Percentiles rank a stretch among this genome's conserved stretches.
Conservation (phyloP, 2,888 invertebrate species). For the Gandaritis pyraliata region DNA sequence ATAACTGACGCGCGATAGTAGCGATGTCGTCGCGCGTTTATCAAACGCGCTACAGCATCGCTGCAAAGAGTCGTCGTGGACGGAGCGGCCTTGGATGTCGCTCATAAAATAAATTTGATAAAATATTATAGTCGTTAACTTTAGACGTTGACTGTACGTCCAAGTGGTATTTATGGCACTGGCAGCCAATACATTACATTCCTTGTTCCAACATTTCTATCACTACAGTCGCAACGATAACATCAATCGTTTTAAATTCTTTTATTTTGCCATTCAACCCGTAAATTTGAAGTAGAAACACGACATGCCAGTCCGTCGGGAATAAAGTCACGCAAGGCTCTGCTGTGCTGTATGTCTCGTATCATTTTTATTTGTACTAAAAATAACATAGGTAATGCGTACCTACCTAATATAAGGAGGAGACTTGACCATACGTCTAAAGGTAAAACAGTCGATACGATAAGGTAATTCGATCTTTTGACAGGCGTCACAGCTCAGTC, state of each 20-base stretch:
- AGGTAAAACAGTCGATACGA: too few relatives aligned
- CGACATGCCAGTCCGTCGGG: constrained; percentile 40
- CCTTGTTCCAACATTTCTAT: constrained; percentile 36
- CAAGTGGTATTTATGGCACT: constrained; percentile 18
- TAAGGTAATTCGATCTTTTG: too few relatives aligned
- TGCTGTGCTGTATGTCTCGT: constrained; percentile 32
- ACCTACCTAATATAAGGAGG: too few relatives aligned
- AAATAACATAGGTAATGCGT: constrained; percentile 23
- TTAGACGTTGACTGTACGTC: not conserved
- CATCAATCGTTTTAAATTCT: constrained; percentile 43
- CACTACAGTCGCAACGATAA: constrained; percentile 36
- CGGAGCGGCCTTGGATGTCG: too few relatives aligned
- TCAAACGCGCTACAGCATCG: too few relatives aligned
- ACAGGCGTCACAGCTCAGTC: too few relatives aligned
- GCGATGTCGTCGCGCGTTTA: too few relatives aligned
- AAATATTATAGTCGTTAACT: too few relatives aligned
- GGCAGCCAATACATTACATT: constrained; percentile 28
- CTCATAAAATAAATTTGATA: too few relatives aligned
- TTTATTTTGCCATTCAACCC: constrained; percentile 41
- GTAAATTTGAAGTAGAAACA: constrained; percentile 41
- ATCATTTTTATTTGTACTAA: constrained; percentile 36
- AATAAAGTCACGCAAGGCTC: constrained; percentile 42
- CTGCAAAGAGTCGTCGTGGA: too few relatives aligned
- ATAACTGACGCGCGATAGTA: too few relatives aligned
- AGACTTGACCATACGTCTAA: too few relatives aligned